Base-by-base conservation (phyloP, 2,888 invertebrate species). In the Eristalis tenax region DNA sequence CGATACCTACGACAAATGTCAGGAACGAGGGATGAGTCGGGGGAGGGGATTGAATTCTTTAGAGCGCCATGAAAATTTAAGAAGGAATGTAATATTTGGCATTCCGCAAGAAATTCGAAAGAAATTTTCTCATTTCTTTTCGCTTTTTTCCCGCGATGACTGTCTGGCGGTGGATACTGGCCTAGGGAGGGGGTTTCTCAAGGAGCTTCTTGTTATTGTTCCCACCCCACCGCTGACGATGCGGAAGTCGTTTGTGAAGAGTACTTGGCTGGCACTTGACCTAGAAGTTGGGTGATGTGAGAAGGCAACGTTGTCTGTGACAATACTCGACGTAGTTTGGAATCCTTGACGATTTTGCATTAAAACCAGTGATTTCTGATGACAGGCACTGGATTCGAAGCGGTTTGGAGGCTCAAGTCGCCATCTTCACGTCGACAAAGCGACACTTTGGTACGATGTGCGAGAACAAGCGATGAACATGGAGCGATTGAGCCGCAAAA, bases 71-170 rank as follows among this genome's bases (percentile, higher is more conserved):
- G 22, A 63, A 65, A 77, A 83, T 77, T 77, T 40, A 13, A 32
- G 11, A 26, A 73, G 35, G 73, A 85, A 85, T 85, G 76, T 68
- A 85, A 85, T 85, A 85, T 85, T 66, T n/a, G 18, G 64, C 76
- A 81, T 85, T 85, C 76, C 71, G 13, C 2, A n/a, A 38, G 6
- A 57, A 77, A 61, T 79, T 79, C 10, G 38, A 23, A 38, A 65
- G 50, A 76, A 57, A 68, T 66, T 23, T 23, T 50, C 26, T 26
- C 18, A 56, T 75, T 75, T 75, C 65, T 61, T 75, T 66, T 65
- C 23, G 4, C 22, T 43, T 28, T 40, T 32, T 63, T 74, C 0
- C 18, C 10, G 38, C 32, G 40, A 40, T 71, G 28, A 8, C 22
- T 38, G 59, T 23, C 23, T 59, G 23, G 23, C 56, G 11, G 43